Evolutionary conservation across 2,797 vertebrate species (phyloP).

Genomic region (Geotria australis): DNA sequence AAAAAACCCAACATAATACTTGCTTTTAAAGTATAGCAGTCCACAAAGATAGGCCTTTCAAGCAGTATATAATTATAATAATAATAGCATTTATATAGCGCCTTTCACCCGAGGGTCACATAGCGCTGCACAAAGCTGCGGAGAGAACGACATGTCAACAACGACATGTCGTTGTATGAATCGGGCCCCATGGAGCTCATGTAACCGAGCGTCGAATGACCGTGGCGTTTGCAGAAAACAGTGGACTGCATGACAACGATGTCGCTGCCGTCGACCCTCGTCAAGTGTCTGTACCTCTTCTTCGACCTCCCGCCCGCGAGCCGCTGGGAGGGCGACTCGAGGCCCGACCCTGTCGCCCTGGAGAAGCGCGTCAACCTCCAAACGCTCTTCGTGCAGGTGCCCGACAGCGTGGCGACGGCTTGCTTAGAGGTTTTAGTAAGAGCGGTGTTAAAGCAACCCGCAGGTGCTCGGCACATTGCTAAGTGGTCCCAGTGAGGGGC

Average conservation of each 20-base stretch:
- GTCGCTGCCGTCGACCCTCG: slow-evolving; percentile 92
- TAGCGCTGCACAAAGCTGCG: no score
- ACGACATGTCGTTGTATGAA: not conserved
- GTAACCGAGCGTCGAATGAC: not conserved
- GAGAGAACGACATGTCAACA: no score
- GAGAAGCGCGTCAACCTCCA: slow-evolving; percentile 67
- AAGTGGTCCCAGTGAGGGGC: no score
- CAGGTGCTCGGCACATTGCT: no score
- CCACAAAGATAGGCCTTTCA: not conserved
- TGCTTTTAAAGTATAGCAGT: not conserved
- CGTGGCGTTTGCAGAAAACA: slow-evolving; percentile 37
- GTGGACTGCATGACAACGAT: slow-evolving; percentile 99
- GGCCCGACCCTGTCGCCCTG: slow-evolving; percentile 50
- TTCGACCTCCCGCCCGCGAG: slow-evolving; percentile 76
- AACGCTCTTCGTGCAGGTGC: slow-evolving; percentile 95
- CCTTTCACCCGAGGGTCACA: no score
- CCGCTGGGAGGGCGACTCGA: slow-evolving; percentile 36
- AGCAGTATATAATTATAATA: not conserved
- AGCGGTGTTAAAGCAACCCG: no score
- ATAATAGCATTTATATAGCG: no score
- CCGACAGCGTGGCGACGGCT: not conserved
- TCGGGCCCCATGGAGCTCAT: not conserved
- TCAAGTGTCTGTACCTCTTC: slow-evolving; percentile 97
- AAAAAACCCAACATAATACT: not conserved
- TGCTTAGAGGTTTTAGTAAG: no score